A percentile compares a stretch with the other conserved stretches of the same genome.
phyloP scores from a whole-genome alignment of 2,888 invertebrate genomes.

The Shargacucullia verbasci region DNA sequence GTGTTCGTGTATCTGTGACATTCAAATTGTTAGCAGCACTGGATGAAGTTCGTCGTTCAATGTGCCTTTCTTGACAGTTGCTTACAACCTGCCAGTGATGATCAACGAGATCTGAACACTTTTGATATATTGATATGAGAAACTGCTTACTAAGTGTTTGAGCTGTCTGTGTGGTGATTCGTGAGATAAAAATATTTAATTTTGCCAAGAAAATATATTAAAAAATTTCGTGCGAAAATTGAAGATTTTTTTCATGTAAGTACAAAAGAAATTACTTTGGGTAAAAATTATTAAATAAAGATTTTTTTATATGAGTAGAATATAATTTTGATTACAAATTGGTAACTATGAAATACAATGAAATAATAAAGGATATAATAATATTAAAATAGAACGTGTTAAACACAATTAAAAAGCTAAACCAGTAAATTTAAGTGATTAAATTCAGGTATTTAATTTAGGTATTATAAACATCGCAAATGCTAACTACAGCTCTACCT shows the following conservation, averaged over 20 bases:
- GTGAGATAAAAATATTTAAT: constrained; percentile 1
- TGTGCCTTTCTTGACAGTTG: constrained; percentile 12
- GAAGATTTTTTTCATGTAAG: constrained; percentile 19
- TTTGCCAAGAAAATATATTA: background rate
- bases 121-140: background rate
- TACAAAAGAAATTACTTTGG: background rate
- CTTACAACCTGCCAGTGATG: background rate
- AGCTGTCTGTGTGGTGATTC: constrained; percentile 17
- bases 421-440: too few species aligned
- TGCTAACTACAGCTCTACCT: background rate
- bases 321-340: too few species aligned
- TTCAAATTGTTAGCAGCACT: constrained; percentile 2
- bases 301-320: too few species aligned
- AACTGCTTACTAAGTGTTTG: background rate
- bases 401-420: too few species aligned
- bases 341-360: too few species aligned
- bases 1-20: constrained; percentile 33
- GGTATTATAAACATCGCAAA: too few species aligned
- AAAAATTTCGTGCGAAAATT: constrained; percentile 1
- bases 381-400: too few species aligned
- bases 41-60: constrained; percentile 6
- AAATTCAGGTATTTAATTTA: too few species aligned
- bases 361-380: too few species aligned
- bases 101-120: constrained; percentile 5
- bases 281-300: background rate